A percentile compares a stretch with the other conserved stretches of the same genome.
phyloP scores from a whole-genome alignment of 2,797 vertebrate species.

The Amazona finschi region DNA sequence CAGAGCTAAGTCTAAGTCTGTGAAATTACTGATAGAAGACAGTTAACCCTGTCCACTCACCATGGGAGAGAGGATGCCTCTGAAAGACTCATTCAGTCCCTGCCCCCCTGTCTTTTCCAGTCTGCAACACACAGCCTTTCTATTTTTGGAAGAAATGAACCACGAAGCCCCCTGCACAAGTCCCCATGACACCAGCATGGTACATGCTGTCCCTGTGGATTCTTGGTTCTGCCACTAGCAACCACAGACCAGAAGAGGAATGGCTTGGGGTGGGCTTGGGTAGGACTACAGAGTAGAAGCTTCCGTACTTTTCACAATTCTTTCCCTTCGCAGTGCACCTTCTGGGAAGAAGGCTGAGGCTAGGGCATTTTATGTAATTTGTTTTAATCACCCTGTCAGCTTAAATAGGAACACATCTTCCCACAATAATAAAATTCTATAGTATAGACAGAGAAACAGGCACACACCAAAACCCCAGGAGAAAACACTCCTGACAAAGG shows the following conservation, averaged over 20 bases:
- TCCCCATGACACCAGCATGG: neutral
- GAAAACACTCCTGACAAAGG: neutral
- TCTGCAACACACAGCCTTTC: neutral
- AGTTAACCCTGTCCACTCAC: neutral
- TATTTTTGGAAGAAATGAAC: neutral
- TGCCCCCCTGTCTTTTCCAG: neutral
- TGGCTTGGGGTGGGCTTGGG: neutral
- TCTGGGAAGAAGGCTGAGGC: neutral
- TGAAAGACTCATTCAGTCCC: neutral
- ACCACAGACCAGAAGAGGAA: neutral
- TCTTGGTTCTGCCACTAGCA: neutral
- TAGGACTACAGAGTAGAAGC: neutral
- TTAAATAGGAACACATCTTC: neutral
- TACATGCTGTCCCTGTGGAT: neutral
- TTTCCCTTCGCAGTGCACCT: neutral
- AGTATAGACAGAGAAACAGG: neutral
- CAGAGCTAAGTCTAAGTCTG: neutral
- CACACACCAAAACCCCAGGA: neutral
- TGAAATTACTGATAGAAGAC: neutral
- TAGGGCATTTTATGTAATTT: neutral
- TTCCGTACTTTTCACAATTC: neutral
- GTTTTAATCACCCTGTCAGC: neutral
- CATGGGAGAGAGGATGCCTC: neutral
- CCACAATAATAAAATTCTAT: neutral
- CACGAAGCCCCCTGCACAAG: neutral